Percentiles rank a stretch among this genome's conserved stretches.
These are phyloP conservation scores for Paralichthys olivaceus DNA, from an alignment of 2,113 vertebrate genomes.

Conservation along the genomic window DNA sequence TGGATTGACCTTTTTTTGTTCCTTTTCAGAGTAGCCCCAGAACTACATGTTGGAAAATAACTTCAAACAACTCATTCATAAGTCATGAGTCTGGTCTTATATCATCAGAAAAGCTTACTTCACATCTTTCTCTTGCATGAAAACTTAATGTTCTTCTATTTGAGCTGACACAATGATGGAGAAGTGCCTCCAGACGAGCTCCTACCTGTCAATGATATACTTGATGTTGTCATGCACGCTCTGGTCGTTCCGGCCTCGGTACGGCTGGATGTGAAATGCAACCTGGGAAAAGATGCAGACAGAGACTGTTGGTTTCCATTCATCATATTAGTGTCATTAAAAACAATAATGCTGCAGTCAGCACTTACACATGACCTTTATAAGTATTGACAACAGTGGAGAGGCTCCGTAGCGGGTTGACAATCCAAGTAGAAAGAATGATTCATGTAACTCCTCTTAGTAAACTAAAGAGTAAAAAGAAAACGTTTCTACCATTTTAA, in stretches of 20 bases:
- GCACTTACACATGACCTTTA: conserved; percentile 24
- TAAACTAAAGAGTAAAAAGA: not conserved
- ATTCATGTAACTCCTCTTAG: too few relatives aligned
- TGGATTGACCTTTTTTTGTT: too few relatives aligned
- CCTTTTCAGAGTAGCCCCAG: too few relatives aligned
- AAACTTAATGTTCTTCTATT: conserved; percentile 41
- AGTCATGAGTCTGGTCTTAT: not conserved
- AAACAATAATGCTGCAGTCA: conserved; percentile 25
- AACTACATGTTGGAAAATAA: not conserved
- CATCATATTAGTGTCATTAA: conserved; percentile 12
- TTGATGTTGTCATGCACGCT: conserved; percentile 91
- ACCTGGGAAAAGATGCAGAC: conserved; percentile 77
- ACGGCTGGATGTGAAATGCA: conserved; percentile 91
- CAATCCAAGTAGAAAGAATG: not conserved
- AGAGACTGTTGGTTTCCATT: conserved; percentile 39
- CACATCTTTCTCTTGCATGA: conserved; percentile 24
- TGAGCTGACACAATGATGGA: conserved; percentile 16
- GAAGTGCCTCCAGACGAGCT: conserved; percentile 15
- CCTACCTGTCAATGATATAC: conserved; percentile 92
- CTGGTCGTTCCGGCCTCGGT: conserved; percentile 88
- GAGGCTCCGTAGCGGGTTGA: conserved; percentile 8
- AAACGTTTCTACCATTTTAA: not conserved
- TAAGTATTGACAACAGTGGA: conserved; percentile 13
- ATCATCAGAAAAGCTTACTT: not conserved
- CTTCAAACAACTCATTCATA: not conserved